Evolutionary conservation across 2,113 vertebrate species (phyloP).

Genomic region (Sorex araneus): DNA sequence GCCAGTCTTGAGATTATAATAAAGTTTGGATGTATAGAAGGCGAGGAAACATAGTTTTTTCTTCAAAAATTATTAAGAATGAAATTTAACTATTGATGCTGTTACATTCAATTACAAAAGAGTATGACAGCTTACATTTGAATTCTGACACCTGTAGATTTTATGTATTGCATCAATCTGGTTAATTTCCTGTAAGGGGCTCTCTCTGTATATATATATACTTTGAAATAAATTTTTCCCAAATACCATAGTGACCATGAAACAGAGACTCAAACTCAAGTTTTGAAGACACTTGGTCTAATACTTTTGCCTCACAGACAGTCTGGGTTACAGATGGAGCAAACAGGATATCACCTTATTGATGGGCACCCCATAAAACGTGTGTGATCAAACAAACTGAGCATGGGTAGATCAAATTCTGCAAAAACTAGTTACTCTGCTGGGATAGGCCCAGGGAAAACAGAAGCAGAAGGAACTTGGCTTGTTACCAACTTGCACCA

Average conservation of each 20-base stretch:
- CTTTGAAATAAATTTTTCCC: conserved; percentile 28
- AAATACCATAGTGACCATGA: neutral
- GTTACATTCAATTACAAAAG: neutral
- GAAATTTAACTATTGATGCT: conserved; percentile 31
- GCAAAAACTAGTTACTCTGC: neutral
- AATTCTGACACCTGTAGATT: too few relatives aligned
- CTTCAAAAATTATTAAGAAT: conserved; percentile 19
- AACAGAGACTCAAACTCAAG: neutral
- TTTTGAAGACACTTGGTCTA: neutral
- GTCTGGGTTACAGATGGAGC: neutral
- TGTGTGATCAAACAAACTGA: neutral
- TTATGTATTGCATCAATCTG: conserved; percentile 12
- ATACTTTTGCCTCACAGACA: neutral
- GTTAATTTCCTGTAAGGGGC: neutral
- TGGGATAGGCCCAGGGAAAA: neutral
- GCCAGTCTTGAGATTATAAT: neutral
- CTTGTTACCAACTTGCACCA: neutral
- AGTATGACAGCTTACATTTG: neutral
- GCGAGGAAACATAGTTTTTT: neutral
- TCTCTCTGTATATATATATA: neutral
- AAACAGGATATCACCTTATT: neutral
- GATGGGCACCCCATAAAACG: neutral
- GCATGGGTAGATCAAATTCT: neutral
- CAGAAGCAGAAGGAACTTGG: neutral
- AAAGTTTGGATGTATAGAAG: neutral